Evolutionary conservation across 1,140 invertebrate species (phyloP), one percentile per base, ranked within the genome.

Genomic region (Apis cerana): DNA sequence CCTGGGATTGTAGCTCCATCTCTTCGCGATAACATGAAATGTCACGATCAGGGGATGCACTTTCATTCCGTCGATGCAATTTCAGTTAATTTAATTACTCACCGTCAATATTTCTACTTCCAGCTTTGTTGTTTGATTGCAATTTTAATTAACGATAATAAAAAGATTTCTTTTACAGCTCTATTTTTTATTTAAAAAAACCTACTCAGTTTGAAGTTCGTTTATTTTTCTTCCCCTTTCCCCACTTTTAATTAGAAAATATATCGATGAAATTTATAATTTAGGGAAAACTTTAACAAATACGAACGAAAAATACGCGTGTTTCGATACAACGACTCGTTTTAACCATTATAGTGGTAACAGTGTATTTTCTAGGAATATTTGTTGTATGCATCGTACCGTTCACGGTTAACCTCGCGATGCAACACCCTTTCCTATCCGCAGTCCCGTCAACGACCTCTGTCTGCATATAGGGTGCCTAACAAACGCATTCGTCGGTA

Each of bases 351-450:
- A 15, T 23, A 52, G 19, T 33, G 27, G 43, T 48, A 48, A 75
- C 52, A 50, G 27, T 33, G 81, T 59, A 27, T 78, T 79, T 79
- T 27, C 81, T 58, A 21, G 33, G 77, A 79, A 52, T 15, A 68
- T 62, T 72, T 15, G 64, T 33, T 33, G 56, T 23, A 76, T 9
- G 48, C 69, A 11, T 52, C 33, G 33, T 43, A 67, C 75, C 75
- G 72, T 59, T 62, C 80, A 52, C 61, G 52, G 48, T 52, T 19
- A 56, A 50, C 70, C 80, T 17, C 50, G 71, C 79, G 27, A 74
- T 82, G 59, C 80, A 80, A 74, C 76, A 85, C 85, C 78, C 85
- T 78, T 82, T 77, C 67, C 75, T 74, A 52, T 59, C 61, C 62
- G 62, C 75, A 43, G 61, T 58, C 68, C 78, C 80, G 72, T 85